These are phyloP conservation scores for Todus mexicanus DNA, from an alignment of 2,797 vertebrate species.

Conservation along the genomic window DNA sequence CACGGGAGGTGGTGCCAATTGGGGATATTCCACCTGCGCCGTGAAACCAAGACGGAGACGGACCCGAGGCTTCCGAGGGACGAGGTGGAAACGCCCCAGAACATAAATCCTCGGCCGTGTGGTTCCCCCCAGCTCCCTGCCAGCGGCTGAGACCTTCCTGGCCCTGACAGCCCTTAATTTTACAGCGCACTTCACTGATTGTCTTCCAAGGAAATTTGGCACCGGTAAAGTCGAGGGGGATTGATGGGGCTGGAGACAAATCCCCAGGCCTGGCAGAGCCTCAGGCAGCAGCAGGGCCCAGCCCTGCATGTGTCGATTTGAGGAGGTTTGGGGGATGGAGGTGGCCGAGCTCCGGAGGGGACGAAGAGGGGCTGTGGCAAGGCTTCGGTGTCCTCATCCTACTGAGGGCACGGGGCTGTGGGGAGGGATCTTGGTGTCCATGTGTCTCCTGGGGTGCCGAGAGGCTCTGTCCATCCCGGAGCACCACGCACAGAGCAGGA, in stretches of 20 bases:
- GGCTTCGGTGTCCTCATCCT: not conserved
- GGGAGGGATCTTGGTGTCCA: not conserved
- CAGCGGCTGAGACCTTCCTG: not conserved
- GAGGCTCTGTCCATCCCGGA: not conserved
- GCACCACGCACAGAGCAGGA: fast-evolving
- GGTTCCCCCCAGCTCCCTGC: not conserved
- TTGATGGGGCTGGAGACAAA: not conserved
- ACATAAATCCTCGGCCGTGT: not conserved
- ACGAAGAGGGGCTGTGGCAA: not conserved
- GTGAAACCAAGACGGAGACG: not conserved
- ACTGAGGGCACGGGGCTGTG: fast-evolving
- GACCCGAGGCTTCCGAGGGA: not conserved
- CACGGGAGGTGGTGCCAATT: fast-evolving
- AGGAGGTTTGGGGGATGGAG: not conserved
- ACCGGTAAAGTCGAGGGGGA: not conserved
- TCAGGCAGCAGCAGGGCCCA: not conserved
- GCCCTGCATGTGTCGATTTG: not conserved
- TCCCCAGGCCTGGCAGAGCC: not conserved
- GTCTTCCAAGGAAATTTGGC: not conserved
- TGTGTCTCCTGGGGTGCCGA: not conserved
- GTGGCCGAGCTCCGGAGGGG: fast-evolving
- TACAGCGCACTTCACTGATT: not conserved
- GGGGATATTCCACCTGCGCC: not conserved
- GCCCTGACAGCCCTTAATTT: not conserved
- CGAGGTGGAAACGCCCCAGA: not conserved